Evolutionary conservation across 2,113 vertebrate species (phyloP).

Genomic region (Odocoileus virginianus): DNA sequence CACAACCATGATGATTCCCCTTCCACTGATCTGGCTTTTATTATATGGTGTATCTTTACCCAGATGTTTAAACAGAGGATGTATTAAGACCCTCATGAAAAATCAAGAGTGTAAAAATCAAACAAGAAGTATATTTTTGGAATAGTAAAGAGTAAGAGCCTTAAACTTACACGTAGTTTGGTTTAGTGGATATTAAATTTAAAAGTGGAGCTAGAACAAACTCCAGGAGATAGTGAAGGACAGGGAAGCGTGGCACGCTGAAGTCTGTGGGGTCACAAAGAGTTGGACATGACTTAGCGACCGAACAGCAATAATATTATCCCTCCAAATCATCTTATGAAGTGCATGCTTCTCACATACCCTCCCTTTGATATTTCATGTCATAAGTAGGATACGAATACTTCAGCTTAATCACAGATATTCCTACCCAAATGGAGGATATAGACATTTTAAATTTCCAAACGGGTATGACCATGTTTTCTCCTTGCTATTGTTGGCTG

Average conservation of each 20-base stretch:
- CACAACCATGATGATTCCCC: background rate
- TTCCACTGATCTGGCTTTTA: background rate
- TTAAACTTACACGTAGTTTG: background rate
- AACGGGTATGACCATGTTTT: accelerated
- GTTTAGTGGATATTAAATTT: background rate
- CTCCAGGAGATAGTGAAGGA: background rate
- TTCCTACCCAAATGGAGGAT: accelerated
- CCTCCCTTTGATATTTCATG: accelerated
- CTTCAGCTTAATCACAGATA: background rate
- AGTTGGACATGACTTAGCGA: background rate
- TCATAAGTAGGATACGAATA: background rate
- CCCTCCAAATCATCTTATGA: background rate
- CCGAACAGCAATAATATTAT: background rate
- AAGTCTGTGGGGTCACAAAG: background rate
- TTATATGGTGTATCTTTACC: background rate
- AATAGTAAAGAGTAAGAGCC: background rate
- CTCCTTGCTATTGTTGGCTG: background rate
- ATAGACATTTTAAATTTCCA: background rate
- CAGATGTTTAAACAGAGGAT: background rate
- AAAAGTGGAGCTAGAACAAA: background rate
- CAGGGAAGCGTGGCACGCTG: accelerated
- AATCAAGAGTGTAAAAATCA: background rate
- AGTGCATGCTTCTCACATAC: accelerated
- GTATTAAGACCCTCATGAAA: background rate
- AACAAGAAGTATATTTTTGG: background rate